These are phyloP conservation scores for Mus minutoides DNA, from an alignment of 2,797 vertebrate species.

Conservation along the genomic window DNA sequence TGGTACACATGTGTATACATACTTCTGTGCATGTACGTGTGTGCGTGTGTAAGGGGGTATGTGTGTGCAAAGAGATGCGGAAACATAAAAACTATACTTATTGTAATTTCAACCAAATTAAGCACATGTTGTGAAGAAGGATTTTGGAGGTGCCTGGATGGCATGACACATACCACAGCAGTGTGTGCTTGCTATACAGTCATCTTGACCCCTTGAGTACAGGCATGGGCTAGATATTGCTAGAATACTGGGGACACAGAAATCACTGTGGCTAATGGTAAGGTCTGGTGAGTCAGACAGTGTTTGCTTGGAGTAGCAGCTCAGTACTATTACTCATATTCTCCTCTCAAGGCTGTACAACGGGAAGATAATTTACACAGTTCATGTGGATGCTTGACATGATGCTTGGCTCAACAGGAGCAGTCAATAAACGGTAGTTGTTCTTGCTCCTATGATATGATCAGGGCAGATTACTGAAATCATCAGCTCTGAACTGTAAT, in stretches of 20 bases:
- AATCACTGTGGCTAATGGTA: background rate
- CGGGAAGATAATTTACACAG: background rate
- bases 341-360: background rate
- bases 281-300: background rate
- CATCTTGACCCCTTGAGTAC: rapidly evolving
- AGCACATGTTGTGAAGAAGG: background rate
- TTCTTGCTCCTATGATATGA: background rate
- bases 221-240: background rate
- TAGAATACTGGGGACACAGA: background rate
- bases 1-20: background rate
- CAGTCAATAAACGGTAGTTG: background rate
- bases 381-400: background rate
- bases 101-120: background rate
- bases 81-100: background rate
- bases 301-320: background rate
- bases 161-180: background rate
- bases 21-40: background rate
- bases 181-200: background rate
- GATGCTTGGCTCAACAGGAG: background rate
- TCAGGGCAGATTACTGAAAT: background rate
- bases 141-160: background rate
- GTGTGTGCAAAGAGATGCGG: background rate
- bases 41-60: background rate
- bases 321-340: background rate
- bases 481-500: background rate